phyloP scores from a whole-genome alignment of 2,113 vertebrate genomes.

The Halcyon senegalensis region DNA sequence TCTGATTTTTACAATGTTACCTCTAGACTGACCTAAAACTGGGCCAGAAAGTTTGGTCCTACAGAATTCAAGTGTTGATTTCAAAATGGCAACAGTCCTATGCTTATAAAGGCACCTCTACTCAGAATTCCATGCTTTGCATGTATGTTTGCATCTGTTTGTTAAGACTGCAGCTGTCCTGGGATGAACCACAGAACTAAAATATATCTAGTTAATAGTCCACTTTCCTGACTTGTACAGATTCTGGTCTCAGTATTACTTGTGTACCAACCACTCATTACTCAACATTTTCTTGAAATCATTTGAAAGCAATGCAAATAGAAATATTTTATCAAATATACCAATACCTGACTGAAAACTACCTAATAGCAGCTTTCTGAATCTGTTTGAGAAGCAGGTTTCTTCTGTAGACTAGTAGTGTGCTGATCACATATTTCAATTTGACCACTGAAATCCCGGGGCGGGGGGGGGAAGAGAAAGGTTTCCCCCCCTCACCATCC shows the following conservation, averaged over 20 bases:
- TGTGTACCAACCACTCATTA: neutral
- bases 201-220: neutral
- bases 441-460: neutral
- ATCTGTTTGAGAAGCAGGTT: neutral
- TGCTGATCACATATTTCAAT: neutral
- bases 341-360: neutral
- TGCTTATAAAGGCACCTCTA: neutral
- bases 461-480: neutral
- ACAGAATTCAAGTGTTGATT: neutral
- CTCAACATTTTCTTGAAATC: neutral
- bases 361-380: neutral
- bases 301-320: neutral
- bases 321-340: neutral
- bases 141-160: neutral
- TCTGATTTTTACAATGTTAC: neutral
- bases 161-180: neutral
- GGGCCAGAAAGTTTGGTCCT: neutral
- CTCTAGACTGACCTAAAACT: neutral
- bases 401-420: neutral
- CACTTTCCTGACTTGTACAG: neutral
- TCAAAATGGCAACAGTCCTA: neutral
- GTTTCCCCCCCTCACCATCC: fast-evolving
- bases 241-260: neutral
- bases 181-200: neutral
- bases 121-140: neutral